These are phyloP conservation scores for Lochmaea capreae DNA, from an alignment of 2,888 invertebrate species.

Conservation along the genomic window DNA sequence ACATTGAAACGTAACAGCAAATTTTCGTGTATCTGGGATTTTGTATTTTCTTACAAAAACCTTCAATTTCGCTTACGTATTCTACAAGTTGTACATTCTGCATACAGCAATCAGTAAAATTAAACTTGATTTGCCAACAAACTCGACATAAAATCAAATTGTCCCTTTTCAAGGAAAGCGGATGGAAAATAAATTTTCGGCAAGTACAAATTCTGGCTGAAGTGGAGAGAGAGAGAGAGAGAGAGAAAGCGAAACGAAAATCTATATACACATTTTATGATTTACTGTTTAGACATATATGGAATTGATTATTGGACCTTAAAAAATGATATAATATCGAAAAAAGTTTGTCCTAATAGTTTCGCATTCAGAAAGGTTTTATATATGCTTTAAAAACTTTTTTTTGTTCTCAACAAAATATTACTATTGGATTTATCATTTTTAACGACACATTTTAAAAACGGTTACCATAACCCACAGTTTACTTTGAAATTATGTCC, in stretches of 20 bases:
- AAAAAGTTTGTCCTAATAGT: too few relatives aligned
- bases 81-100: slow-evolving; percentile 52
- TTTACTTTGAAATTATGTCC: slow-evolving; percentile 14
- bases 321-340: too few relatives aligned
- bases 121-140: slow-evolving; percentile 53
- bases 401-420: too few relatives aligned
- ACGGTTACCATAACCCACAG: neutral
- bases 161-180: slow-evolving; percentile 49
- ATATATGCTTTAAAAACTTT: neutral
- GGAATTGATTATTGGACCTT: neutral
- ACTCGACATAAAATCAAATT: slow-evolving; percentile 52
- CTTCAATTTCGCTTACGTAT: slow-evolving; percentile 49
- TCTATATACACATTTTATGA: slow-evolving; percentile 1
- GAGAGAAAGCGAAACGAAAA: neutral
- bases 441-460: slow-evolving; percentile 11
- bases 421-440: neutral
- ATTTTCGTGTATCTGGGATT: slow-evolving; percentile 37
- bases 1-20: slow-evolving; percentile 20
- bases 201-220: slow-evolving; percentile 26
- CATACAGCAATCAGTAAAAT: slow-evolving; percentile 54
- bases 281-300: neutral
- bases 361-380: too few relatives aligned
- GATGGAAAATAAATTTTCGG: slow-evolving; percentile 45
- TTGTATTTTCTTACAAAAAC: slow-evolving; percentile 48
- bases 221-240: neutral